phyloP scores from a whole-genome alignment of 1,140 invertebrate genomes.

The Hormaphis cornu region DNA sequence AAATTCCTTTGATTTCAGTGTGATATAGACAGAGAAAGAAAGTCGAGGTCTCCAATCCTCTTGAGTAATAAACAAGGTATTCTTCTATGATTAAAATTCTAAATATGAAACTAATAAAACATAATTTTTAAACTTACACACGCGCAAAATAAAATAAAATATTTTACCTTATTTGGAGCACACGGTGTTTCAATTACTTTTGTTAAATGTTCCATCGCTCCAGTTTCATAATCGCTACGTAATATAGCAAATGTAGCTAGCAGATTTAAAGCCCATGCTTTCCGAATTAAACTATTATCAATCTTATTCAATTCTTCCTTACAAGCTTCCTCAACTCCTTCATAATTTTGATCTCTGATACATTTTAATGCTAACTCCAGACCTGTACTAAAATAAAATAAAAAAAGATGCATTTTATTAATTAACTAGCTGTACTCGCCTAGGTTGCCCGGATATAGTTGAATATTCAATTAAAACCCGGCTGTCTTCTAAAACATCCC shows the following conservation, averaged over 20 bases:
- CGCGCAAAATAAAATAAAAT: neutral
- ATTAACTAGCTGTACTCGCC: no score
- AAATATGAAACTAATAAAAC: no score
- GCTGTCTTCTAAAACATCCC: no score
- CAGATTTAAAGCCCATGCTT: slow-evolving; percentile 61
- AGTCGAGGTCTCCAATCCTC: no score
- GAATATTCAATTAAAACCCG: no score
- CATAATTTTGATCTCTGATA: slow-evolving; percentile 61
- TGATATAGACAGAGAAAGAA: no score
- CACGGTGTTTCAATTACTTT: slow-evolving; percentile 52
- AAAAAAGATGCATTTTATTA: neutral
- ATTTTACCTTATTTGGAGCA: slow-evolving; percentile 46
- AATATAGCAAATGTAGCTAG: slow-evolving; percentile 75
- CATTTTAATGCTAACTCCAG: slow-evolving; percentile 57
- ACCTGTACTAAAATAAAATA: slow-evolving; percentile 43
- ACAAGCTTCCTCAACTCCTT: slow-evolving; percentile 67
- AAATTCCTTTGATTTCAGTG: no score
- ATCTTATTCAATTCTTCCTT: slow-evolving; percentile 65
- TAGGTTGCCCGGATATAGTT: no score
- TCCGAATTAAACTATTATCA: slow-evolving; percentile 44
- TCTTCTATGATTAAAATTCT: no score
- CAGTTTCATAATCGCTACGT: slow-evolving; percentile 58
- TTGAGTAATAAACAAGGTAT: no score
- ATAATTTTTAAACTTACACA: neutral
- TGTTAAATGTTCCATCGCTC: slow-evolving; percentile 61